Evolutionary conservation across 2,888 invertebrate genomes (phyloP).

Genomic region (Eucriotettix oculatus): DNA sequence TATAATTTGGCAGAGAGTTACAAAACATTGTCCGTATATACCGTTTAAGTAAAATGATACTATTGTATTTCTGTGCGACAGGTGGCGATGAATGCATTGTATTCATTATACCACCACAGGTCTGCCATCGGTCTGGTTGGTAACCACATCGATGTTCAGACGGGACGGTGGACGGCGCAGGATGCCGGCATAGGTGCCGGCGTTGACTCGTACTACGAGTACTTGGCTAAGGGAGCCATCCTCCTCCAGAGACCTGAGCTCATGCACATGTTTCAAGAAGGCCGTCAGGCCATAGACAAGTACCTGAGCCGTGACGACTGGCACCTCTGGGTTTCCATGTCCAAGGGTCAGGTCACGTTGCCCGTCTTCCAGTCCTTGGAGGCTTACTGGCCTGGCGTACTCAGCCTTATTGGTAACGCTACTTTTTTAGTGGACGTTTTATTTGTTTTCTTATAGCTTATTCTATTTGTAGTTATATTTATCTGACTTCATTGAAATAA

Average conservation of each 20-base stretch:
- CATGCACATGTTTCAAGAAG: conserved; percentile 78
- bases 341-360: conserved; percentile 82
- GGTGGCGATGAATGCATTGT: conserved; percentile 81
- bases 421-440: no score
- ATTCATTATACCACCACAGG: conserved; percentile 69
- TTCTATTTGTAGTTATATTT: no score
- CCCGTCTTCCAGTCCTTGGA: conserved; percentile 98
- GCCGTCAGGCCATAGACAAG: conserved; percentile 58
- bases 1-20: no score
- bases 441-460: no score
- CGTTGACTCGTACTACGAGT: conserved; percentile 96
- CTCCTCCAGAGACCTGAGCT: conserved; percentile 79
- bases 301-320: conserved; percentile 89
- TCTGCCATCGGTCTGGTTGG: conserved; percentile 83
- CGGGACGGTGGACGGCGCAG: conserved; percentile 92
- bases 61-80: conserved; percentile 18
- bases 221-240: conserved; percentile 89
- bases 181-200: conserved; percentile 96
- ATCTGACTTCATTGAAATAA: no score
- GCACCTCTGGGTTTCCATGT: conserved; percentile 99
- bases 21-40: no score
- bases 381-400: conserved; percentile 94
- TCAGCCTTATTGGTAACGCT: conserved; percentile 53
- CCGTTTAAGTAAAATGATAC: neutral
- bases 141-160: conserved; percentile 90